These are phyloP conservation scores for Vulpes lagopus DNA, from an alignment of 2,113 vertebrate genomes.

Conservation along the genomic window DNA sequence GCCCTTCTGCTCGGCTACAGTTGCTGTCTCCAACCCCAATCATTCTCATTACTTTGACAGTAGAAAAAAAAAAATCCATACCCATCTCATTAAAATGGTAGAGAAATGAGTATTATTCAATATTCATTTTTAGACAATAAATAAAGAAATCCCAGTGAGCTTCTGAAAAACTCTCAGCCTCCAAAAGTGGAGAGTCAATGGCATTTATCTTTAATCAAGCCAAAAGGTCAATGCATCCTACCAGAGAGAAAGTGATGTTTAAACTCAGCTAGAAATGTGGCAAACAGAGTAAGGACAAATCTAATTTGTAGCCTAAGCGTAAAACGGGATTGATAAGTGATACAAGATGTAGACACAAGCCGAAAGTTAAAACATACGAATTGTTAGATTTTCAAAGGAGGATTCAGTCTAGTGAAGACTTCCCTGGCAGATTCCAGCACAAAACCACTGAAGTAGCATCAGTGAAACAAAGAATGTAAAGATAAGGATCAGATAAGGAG, in stretches of 20 bases:
- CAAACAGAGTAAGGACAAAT: not conserved
- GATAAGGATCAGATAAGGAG: not conserved
- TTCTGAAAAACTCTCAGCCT: not conserved
- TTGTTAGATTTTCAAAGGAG: not conserved
- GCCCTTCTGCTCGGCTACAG: not conserved
- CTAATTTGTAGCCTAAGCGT: not conserved
- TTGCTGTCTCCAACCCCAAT: not conserved
- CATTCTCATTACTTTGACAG: not conserved
- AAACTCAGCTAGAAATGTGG: not conserved
- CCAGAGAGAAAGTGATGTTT: conserved; percentile 32
- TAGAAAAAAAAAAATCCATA: not conserved
- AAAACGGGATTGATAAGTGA: not conserved
- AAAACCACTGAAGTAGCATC: not conserved
- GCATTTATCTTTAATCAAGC: conserved; percentile 49
- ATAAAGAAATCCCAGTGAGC: not conserved
- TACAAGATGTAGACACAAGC: not conserved
- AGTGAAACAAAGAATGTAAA: not conserved
- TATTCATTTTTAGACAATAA: not conserved
- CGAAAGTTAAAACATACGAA: not conserved
- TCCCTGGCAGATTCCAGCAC: not conserved
- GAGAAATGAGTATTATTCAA: not conserved
- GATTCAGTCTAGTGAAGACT: not conserved
- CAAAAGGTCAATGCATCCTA: not conserved
- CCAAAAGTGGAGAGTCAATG: not conserved
- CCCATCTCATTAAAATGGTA: not conserved